These are phyloP conservation scores for Chamaea fasciata DNA, from an alignment of 2,113 vertebrate species.

Conservation along the genomic window DNA sequence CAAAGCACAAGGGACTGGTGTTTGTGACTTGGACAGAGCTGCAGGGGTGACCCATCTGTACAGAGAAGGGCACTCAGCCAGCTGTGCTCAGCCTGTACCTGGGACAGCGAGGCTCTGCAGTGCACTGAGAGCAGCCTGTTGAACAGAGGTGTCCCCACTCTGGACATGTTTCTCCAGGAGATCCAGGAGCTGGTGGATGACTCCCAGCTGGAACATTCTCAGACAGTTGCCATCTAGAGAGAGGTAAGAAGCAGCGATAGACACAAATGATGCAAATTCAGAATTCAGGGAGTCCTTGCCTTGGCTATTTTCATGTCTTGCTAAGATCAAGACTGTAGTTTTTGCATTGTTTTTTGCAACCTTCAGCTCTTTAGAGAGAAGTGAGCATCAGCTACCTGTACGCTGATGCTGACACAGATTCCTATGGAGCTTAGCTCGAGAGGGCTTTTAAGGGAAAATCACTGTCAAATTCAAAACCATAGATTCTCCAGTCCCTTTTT, in stretches of 20 bases:
- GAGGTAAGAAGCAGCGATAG: neutral
- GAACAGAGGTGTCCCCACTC: slow-evolving; percentile 79
- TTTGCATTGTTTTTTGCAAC: neutral
- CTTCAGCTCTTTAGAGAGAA: neutral
- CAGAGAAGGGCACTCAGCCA: too few species aligned
- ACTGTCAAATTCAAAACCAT: neutral
- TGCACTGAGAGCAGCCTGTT: slow-evolving; percentile 84
- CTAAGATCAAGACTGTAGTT: neutral
- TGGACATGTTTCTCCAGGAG: slow-evolving; percentile 79
- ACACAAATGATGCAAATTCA: neutral
- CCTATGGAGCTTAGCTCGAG: neutral
- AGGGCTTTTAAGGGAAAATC: neutral
- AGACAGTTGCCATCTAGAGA: slow-evolving; percentile 81
- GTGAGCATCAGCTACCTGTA: neutral
- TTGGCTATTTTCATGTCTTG: neutral
- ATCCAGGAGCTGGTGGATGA: slow-evolving; percentile 83
- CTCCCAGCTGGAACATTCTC: slow-evolving; percentile 82
- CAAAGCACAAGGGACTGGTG: neutral
- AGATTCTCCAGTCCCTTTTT: neutral
- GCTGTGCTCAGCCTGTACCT: slow-evolving; percentile 46
- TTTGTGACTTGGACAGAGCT: neutral
- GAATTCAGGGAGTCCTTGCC: neutral
- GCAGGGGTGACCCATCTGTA: neutral
- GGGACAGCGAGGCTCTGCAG: slow-evolving; percentile 85
- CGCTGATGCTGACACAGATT: neutral